Conservation (phyloP, 2,797 vertebrate genomes). For the Xiphophorus birchmanni region DNA sequence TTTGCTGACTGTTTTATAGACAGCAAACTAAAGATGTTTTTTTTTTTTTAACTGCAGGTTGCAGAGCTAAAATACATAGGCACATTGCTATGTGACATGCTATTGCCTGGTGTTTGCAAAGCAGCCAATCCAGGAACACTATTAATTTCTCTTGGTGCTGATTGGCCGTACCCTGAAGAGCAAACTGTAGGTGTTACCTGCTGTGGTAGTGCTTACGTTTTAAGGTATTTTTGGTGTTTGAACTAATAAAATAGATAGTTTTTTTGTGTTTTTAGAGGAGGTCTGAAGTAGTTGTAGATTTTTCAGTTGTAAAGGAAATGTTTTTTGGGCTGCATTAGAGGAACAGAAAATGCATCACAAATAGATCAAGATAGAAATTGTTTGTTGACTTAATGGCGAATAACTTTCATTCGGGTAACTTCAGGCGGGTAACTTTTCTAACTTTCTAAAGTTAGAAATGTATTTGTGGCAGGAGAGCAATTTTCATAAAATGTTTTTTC, state of each 20-base stretch:
- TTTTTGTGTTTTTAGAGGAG: too few species aligned
- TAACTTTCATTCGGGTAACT: too few species aligned
- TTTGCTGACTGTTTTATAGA: not conserved
- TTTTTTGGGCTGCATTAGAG: not conserved
- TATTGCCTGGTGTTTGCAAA: too few species aligned
- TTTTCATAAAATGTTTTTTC: not conserved
- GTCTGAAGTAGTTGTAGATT: too few species aligned
- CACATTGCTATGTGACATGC: too few species aligned
- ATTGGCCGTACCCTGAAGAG: too few species aligned
- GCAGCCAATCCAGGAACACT: not conserved
- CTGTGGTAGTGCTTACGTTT: not conserved
- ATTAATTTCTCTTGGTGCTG: not conserved
- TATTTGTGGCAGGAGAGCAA: not conserved
- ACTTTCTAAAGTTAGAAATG: not conserved
- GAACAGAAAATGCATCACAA: not conserved
- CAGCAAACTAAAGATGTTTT: not conserved
- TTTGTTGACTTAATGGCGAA: not conserved
- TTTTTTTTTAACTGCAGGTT: not conserved
- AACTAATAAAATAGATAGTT: too few species aligned
- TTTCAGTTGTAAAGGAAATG: not conserved
- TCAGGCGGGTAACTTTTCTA: not conserved
- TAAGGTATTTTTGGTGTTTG: not conserved
- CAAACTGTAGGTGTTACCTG: not conserved
- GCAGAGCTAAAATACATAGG: not conserved
- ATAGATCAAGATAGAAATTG: not conserved